Conservation (phyloP, 1,140 invertebrate species). For the Leptonema lineaticorne region DNA sequence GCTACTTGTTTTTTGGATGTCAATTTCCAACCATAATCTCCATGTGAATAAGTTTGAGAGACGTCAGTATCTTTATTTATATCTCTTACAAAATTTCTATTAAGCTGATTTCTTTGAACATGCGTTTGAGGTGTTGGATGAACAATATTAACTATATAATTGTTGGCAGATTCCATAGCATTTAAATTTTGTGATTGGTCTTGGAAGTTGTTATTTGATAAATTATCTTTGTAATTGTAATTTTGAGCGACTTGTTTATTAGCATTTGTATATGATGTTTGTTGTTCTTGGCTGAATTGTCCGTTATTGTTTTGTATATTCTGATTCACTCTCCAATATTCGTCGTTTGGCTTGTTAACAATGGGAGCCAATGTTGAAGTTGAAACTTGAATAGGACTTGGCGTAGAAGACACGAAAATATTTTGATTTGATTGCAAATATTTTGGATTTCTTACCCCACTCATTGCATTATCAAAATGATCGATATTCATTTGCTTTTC, state of each 20-base stretch:
- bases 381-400: slow-evolving; percentile 6
- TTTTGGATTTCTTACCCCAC: slow-evolving; percentile 48
- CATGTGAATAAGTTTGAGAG: slow-evolving; percentile 51
- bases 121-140: slow-evolving; percentile 23
- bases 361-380: slow-evolving; percentile 14
- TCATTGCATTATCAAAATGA: slow-evolving; percentile 53
- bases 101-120: slow-evolving; percentile 41
- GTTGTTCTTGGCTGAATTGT: slow-evolving; percentile 20
- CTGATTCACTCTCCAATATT: slow-evolving; percentile 14
- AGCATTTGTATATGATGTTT: slow-evolving; percentile 44
- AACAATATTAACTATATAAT: slow-evolving; percentile 35
- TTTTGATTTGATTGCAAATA: slow-evolving; percentile 4
- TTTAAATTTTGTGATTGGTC: slow-evolving; percentile 26
- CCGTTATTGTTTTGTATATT: background rate
- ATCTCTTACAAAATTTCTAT: slow-evolving; percentile 40
- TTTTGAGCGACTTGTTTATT: slow-evolving; percentile 43
- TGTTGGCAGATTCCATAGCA: slow-evolving; percentile 30
- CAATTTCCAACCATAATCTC: slow-evolving; percentile 55
- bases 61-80: slow-evolving; percentile 44
- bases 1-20: slow-evolving; percentile 45
- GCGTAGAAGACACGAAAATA: slow-evolving; percentile 5
- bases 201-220: slow-evolving; percentile 18
- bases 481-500: slow-evolving; percentile 51
- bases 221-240: background rate
- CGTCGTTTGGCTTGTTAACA: slow-evolving; percentile 2